phyloP scores from a whole-genome alignment of 2,888 invertebrate genomes.

The Byasa hedistus region DNA sequence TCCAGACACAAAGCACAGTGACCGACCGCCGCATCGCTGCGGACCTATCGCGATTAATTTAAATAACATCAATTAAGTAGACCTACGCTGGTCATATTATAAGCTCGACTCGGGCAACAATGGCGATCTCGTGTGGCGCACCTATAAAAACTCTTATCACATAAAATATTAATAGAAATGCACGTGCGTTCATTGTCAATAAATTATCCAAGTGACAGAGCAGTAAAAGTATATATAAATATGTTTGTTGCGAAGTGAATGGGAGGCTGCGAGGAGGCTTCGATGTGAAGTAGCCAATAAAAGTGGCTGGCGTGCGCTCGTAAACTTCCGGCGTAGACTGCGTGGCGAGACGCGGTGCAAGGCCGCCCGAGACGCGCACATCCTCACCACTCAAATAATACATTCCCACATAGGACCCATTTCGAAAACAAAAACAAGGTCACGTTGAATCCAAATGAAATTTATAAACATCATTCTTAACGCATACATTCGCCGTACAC shows the following conservation, averaged over 20 bases:
- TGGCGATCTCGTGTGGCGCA: constrained; percentile 50
- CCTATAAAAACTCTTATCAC: constrained; percentile 70
- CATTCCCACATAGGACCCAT: constrained; percentile 27
- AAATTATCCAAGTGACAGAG: constrained; percentile 79
- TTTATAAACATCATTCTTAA: constrained; percentile 10
- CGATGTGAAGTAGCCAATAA: constrained; percentile 78
- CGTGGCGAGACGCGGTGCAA: constrained; percentile 71
- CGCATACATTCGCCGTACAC: background rate
- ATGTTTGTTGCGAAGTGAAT: constrained; percentile 77
- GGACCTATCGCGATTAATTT: constrained; percentile 53
- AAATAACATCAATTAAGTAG: constrained; percentile 61
- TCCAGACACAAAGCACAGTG: constrained; percentile 38
- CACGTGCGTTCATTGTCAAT: constrained; percentile 80
- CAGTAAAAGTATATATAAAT: constrained; percentile 76
- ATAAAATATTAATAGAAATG: constrained; percentile 81
- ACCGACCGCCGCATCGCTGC: constrained; percentile 35
- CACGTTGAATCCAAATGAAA: background rate
- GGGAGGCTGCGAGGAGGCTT: constrained; percentile 76
- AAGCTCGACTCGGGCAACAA: constrained; percentile 65
- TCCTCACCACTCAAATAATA: constrained; percentile 42
- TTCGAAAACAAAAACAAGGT: constrained; percentile 11
- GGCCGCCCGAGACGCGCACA: constrained; percentile 43
- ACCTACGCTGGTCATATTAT: constrained; percentile 62
- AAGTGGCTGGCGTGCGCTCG: constrained; percentile 73
- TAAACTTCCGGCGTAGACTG: constrained; percentile 76